phyloP scores from a whole-genome alignment of 2,797 vertebrate species.

The Hybognathus amarus region DNA sequence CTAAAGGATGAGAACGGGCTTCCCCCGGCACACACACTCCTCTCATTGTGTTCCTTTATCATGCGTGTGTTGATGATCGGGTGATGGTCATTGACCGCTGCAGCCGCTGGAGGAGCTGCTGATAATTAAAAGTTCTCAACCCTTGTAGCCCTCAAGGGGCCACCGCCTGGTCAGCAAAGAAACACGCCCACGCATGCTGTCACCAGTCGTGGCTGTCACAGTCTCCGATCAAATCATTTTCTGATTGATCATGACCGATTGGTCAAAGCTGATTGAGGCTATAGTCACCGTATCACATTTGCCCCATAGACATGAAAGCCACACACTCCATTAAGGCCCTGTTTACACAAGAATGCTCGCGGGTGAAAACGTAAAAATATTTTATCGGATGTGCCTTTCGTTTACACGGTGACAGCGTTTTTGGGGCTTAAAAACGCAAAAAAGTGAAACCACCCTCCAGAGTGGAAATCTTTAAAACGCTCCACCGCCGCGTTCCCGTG shows the following conservation, averaged over 20 bases:
- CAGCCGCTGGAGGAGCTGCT: constrained; percentile 80
- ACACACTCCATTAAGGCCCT: constrained; percentile 10
- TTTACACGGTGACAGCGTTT: no score
- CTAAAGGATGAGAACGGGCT: no score
- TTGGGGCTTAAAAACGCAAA: no score
- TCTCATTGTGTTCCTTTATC: constrained; percentile 86
- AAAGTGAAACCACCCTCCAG: no score
- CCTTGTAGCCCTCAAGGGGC: constrained; percentile 81
- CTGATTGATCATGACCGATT: constrained; percentile 91
- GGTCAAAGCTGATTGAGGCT: constrained; percentile 87
- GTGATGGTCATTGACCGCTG: constrained; percentile 90
- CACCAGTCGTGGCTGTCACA: constrained; percentile 71
- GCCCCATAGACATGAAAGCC: constrained; percentile 71
- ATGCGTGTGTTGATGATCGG: constrained; percentile 82
- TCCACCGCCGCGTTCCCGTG: no score
- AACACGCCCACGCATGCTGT: constrained; percentile 73
- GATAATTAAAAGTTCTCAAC: constrained; percentile 96
- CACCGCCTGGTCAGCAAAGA: constrained; percentile 80
- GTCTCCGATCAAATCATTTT: constrained; percentile 86
- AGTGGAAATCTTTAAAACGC: no score
- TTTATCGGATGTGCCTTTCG: no score
- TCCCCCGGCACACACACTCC: constrained; percentile 43
- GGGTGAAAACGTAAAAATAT: no score
- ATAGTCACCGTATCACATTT: constrained; percentile 83
- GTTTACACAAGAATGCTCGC: no score